Evolutionary conservation across 2,797 vertebrate genomes (phyloP), one percentile per base, ranked within the genome.

Genomic region (Parambassis ranga): DNA sequence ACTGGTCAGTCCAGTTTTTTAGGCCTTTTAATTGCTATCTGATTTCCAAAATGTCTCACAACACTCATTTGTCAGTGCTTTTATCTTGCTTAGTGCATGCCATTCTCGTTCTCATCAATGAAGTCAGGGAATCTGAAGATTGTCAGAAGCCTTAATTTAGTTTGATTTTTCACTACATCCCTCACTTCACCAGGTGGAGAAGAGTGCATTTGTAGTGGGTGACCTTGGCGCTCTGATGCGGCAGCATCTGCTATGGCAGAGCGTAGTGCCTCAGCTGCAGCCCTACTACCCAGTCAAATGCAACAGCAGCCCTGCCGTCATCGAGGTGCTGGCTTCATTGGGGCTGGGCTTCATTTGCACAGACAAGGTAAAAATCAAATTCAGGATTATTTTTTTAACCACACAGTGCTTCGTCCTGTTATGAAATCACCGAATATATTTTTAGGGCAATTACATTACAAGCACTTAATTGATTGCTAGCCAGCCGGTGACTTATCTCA

Each of bases 171-270:
- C 4, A n/a, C 1, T 65, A n/a, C 7, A 14, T 3, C 7, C 20
- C 27, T 51, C 24, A n/a, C 22, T 8, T 10, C 7, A 4, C 35
- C 84, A 99, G 97, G 92, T 92, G 89, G 96, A 95, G 80, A 97
- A 95, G 88, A 96, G 90, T 83, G 94, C 96, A 2, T 99, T 99
- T 93, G 94, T 94, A 88, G 95, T 98, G 89, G 96, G 94, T 32
- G 94, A 99, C 89, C 94, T 99, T 50, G 96, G 98, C 63, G 94
- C 94, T 73, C 91, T 99, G 76, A 94, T 97, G 81, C 94, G 91
- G 80, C 96, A 96, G 83, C 95, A 99, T 77, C 88, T 91, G 31
- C 91, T 93, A 28, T 99, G 98, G 98, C 96, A 95, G 88, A 93
- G 88, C 0, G 71, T 90, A 22, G 92, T 94, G 85, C 92, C 95